Percentiles rank a stretch among this genome's conserved stretches.
Conservation (phyloP, 2,888 invertebrate genomes). For the Drosophila melanosoma region DNA sequence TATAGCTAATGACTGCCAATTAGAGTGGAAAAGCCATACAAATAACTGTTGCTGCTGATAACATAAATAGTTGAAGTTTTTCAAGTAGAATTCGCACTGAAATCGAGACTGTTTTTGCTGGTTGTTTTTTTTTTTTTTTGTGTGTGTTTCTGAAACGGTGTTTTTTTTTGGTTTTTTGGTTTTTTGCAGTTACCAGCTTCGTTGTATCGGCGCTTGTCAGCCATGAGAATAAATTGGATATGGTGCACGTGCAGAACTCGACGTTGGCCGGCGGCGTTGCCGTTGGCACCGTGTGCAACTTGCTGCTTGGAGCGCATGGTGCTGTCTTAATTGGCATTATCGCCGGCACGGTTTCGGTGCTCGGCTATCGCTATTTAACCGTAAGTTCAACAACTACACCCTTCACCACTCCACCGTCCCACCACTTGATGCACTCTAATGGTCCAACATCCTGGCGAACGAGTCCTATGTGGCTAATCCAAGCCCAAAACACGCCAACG, state of each 20-base stretch:
- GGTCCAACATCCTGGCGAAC: slow-evolving; percentile 38
- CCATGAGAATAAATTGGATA: slow-evolving; percentile 91
- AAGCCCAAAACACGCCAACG: slow-evolving; percentile 35
- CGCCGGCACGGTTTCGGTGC: slow-evolving; percentile 91
- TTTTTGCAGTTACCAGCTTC: slow-evolving; percentile 90
- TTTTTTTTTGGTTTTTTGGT: not conserved
- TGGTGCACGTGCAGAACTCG: slow-evolving; percentile 97
- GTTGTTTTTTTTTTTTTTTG: slow-evolving; percentile 9
- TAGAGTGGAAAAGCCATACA: not conserved
- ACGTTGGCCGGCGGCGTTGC: slow-evolving; percentile 97
- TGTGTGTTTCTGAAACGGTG: not conserved
- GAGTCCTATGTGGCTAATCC: slow-evolving; percentile 28
- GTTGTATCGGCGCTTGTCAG: slow-evolving; percentile 92
- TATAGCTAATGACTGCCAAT: not conserved
- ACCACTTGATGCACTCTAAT: slow-evolving; percentile 25
- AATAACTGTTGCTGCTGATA: not conserved
- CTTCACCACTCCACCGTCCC: not conserved
- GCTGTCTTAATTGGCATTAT: slow-evolving; percentile 92
- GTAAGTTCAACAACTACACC: slow-evolving; percentile 86
- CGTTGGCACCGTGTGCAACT: slow-evolving; percentile 93
- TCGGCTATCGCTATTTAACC: slow-evolving; percentile 92
- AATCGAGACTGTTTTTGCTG: not conserved
- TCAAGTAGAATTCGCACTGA: not conserved
- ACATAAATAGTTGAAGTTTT: not conserved
- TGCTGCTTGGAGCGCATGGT: slow-evolving; percentile 93